Base-by-base conservation (phyloP, 1,140 invertebrate genomes). In the Delia radicum region DNA sequence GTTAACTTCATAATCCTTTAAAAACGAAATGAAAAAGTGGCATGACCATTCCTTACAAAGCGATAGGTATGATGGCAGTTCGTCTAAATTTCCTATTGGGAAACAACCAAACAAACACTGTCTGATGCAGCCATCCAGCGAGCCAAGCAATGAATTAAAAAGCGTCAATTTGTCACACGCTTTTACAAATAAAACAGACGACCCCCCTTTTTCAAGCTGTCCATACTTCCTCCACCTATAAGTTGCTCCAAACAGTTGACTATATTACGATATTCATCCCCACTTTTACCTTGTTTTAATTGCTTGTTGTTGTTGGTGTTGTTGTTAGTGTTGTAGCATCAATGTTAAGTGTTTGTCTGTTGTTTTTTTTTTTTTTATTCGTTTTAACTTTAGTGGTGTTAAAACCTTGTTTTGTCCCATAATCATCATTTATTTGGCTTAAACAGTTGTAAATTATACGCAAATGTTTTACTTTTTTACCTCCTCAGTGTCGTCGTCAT, bases 371-470 rank as follows among this genome's bases (percentile, higher is more conserved):
- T 33, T 33, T 69, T 31, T 69, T 21, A 18, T 27, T 67, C 31
- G 63, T 31, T 21, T 5, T 12, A 3, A 26, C 4, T 8, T 13
- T 4, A 8, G 28, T 28, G 27, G 65, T 69, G 65, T 69, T 69
- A 69, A 69, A 69, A 69, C 65, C 29, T 69, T 69, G 65, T 33
- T 69, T 69, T 69, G 65, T 69, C 65, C 65, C 65, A 69, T 69
- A 69, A 69, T 69, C 29, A 69, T 69, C 65, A 69, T 69, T 69
- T 69, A 69, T 69, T 69, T 21, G 21, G 29, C 65, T 69, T 69
- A 69, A 69, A 69, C 29, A 37, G 65, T 69, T 69, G 65, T 69
- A 69, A 69, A 69, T 69, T 69, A 69, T 69, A 69, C 65, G 29
- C 65, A 69, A 69, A 69, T 67, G 13, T 33, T 37, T 28, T 69